These are phyloP conservation scores for Muraenolepis orangiensis DNA, from an alignment of 2,797 vertebrate species.

Conservation along the genomic window DNA sequence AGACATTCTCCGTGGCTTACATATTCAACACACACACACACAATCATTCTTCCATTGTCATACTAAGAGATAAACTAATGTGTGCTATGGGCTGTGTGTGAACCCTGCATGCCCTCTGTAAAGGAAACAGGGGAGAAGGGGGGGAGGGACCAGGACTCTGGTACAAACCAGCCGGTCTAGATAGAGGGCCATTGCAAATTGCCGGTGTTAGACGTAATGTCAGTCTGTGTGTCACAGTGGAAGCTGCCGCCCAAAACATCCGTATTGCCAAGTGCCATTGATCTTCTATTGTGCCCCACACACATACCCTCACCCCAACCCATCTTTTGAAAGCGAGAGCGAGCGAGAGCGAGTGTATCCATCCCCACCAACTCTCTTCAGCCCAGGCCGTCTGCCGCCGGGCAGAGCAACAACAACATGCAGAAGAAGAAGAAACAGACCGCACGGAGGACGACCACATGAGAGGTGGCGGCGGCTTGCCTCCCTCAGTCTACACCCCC, in stretches of 20 bases:
- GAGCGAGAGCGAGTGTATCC: too few species aligned
- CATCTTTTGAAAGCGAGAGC: too few species aligned
- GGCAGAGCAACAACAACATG: conserved; percentile 8
- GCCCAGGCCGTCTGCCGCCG: conserved; percentile 18
- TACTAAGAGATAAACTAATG: neutral
- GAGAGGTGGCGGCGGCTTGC: conserved; percentile 8
- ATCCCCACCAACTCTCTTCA: neutral
- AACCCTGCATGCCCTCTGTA: conserved; percentile 27
- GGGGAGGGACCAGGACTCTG: conserved; percentile 21
- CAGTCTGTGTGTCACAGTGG: conserved; percentile 16
- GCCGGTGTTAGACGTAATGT: neutral
- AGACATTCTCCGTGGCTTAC: neutral
- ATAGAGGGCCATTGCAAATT: too few species aligned
- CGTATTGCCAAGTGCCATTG: conserved; percentile 65
- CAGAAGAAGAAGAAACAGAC: neutral
- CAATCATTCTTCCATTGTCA: neutral
- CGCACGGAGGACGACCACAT: conserved; percentile 5
- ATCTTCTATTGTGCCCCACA: conserved; percentile 44
- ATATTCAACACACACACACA: neutral
- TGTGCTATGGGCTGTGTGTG: conserved; percentile 12
- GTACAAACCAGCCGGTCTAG: too few species aligned
- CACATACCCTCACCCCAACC: conserved; percentile 23
- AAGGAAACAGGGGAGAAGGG: neutral
- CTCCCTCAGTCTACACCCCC: neutral
- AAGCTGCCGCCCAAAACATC: conserved; percentile 62